Base-by-base conservation (phyloP, 1,140 invertebrate species). In the Hylaeus anthracinus region DNA sequence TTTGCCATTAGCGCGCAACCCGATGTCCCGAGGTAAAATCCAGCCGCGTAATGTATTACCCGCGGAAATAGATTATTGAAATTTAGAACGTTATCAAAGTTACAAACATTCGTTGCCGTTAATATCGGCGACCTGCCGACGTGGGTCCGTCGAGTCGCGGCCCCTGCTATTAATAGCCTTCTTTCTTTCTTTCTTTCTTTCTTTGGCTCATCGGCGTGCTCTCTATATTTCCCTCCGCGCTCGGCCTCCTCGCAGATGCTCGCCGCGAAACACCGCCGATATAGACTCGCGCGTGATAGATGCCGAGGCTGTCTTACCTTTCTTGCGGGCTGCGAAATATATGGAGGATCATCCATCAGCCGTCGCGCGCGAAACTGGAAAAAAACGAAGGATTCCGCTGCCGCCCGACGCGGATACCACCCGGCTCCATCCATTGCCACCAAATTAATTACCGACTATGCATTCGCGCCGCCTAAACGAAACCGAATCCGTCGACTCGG, bases 261-360 rank as follows among this genome's bases (percentile, higher is more conserved):
- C 76, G 71, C 56, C 66, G n/a, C 69, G 53, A 69, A 58, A 72
- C 81, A 82, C 81, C 76, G 64, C 60, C 45, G 75, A 74, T 82
- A 86, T 83, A 82, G 84, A 87, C 81, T 86, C 86, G 77, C 86
- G 51, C 76, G 81, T 87, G 86, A 87, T 87, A 87, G 85, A 87
- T 86, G 86, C 85, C 85, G 77, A 70, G 86, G 73, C 82, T 87
- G 86, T 81, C 85, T 87, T 86, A 86, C 85, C 85, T 87, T 87
- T 87, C 86, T 87, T 80, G 85, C 85, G 69, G 72, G 69, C 63
- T 37, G 85, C 85, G 51, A 84, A 86, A 87, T 87, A 83, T 86
- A 87, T 81, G 85, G 85, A 70, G 84, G 81, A 83, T 83, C 84
- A 87, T 87, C 85, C 85, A 79, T 87, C 85, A 87, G 85, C 85